Base-by-base conservation (phyloP, 2,113 vertebrate species). In the Periophthalmodon schlosseri region DNA sequence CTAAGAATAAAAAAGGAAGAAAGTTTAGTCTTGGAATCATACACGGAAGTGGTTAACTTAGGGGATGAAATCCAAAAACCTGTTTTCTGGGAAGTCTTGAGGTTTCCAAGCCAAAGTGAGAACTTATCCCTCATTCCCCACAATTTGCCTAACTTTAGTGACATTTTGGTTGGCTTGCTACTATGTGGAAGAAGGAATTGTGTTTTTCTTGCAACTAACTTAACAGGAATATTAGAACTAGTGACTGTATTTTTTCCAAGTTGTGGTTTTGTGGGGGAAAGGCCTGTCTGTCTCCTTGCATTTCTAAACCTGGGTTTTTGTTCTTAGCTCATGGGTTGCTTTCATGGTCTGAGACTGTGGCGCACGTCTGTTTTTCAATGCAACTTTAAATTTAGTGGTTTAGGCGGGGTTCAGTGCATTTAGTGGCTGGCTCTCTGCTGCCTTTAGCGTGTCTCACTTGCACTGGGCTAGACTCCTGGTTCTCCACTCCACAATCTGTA, bases 391-490 rank as follows among this genome's bases (percentile, higher is more conserved):
- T 92, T 91, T 91, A 84, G 83, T 34, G 56, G 84, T 88, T 88
- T 93, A 94, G 94, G 93, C 93, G 92, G 93, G 91, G 93, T 92
- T 91, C 83, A 52, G 84, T 82, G 13, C 78, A 79, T 82, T 93
- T 90, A 88, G 91, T 92, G 92, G 92, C 81, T 39, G 78, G 85
- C 61, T 44, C 69, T 76, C 21, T 2, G 15, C 77, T 83, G 50
- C 28, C 60, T 75, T 76, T 81, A 10, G 54, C 74, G 64, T 79
- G 77, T 84, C 80, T 44, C 72, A 64, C 73, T 74, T 61, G 36
- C 65, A 72, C 69, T 77, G 23, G 74, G n/a, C 63, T 65, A 24
- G 15, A 60, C 69, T 67, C 49, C 73, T 21, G 61, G 70, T 75
- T 79, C 54, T 72, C 69, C 83, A 50, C 75, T 5, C 46, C 74